Percentiles rank a stretch among this genome's conserved stretches.
Evolutionary conservation across 2,797 vertebrate species (phyloP).

Genomic region (Falco rusticolus): DNA sequence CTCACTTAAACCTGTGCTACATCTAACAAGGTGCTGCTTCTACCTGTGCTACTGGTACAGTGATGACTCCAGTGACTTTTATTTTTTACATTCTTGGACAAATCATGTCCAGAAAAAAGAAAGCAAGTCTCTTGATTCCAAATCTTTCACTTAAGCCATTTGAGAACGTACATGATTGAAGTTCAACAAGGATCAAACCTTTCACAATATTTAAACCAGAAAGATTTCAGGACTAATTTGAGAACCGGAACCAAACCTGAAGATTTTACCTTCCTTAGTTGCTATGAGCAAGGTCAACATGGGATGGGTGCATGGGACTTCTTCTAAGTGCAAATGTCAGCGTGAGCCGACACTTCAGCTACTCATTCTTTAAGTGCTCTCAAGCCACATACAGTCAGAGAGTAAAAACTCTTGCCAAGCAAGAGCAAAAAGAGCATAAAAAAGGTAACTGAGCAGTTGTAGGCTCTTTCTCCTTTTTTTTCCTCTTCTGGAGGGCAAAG

Average conservation of each 20-base stretch:
- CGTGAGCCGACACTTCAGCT: not conserved
- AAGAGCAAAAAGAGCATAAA: not conserved
- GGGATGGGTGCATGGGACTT: not conserved
- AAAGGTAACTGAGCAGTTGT: not conserved
- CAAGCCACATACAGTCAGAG: not conserved
- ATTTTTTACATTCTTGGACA: not conserved
- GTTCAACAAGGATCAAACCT: not conserved
- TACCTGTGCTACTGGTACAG: not conserved
- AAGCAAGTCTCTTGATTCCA: not conserved
- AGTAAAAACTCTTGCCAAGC: not conserved
- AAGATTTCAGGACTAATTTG: not conserved
- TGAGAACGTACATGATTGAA: not conserved
- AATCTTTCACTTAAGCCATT: not conserved
- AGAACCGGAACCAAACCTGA: not conserved
- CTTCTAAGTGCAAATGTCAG: not conserved
- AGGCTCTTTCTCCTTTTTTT: not conserved
- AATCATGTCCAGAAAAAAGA: not conserved
- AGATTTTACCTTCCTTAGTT: not conserved
- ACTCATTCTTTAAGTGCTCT: not conserved
- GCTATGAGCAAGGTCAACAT: not conserved
- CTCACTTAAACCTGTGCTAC: not conserved
- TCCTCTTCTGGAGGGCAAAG: not conserved
- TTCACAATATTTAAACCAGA: not conserved
- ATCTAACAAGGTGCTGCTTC: not conserved
- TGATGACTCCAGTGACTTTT: fast-evolving